Conservation (phyloP, 2,797 vertebrate genomes). For the Cyprinodon diabolis region DNA sequence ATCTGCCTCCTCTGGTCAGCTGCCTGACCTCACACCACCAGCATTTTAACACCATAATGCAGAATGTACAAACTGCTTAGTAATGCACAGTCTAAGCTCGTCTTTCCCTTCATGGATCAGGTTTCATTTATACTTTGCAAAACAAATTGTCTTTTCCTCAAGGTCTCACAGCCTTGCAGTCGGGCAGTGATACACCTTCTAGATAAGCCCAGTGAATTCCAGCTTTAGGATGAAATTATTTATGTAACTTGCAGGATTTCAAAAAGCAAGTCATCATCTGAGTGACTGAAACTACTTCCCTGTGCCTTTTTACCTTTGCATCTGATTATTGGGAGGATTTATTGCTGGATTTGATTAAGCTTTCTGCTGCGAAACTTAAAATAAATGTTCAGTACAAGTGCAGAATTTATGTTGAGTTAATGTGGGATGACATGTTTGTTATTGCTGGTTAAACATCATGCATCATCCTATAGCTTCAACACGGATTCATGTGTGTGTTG, state of each 20-base stretch:
- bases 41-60: slow-evolving; percentile 47
- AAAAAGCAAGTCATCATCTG: background rate
- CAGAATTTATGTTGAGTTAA: background rate
- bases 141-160: background rate
- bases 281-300: background rate
- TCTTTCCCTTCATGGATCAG: background rate
- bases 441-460: slow-evolving; percentile 1
- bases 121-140: background rate
- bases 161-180: too few species aligned
- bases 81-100: slow-evolving; percentile 35
- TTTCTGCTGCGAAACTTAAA: slow-evolving; percentile 8
- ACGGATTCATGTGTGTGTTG: slow-evolving; percentile 9
- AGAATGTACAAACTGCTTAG: slow-evolving; percentile 66
- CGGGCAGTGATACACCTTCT: background rate
- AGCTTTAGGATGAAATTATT: slow-evolving; percentile 19
- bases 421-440: background rate
- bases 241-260: slow-evolving; percentile 14
- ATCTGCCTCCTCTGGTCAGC: slow-evolving; percentile 13
- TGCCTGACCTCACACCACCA: slow-evolving; percentile 8
- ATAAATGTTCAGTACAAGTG: background rate
- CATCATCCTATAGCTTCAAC: background rate
- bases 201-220: slow-evolving; percentile 27
- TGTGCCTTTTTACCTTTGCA: background rate
- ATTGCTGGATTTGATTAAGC: background rate
- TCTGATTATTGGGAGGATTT: background rate